phyloP scores from a whole-genome alignment of 2,888 invertebrate genomes.

The Nomada flava region DNA sequence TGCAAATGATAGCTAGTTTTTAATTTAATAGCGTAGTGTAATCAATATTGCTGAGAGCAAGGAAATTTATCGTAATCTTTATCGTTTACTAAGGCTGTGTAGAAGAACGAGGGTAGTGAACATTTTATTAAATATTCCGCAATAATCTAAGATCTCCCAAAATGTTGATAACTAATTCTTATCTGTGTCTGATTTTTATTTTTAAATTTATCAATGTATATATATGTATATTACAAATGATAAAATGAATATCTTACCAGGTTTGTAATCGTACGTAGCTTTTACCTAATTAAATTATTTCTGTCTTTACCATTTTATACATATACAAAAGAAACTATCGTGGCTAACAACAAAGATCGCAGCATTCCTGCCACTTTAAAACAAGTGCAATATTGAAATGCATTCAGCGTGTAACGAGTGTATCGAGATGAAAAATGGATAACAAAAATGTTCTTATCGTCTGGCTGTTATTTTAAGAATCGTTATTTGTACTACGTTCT shows the following conservation, averaged over 20 bases:
- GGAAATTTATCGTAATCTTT: too few relatives aligned
- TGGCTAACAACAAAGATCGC: too few relatives aligned
- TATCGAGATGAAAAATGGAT: neutral
- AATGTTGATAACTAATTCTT: neutral
- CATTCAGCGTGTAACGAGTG: neutral
- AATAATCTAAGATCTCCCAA: neutral
- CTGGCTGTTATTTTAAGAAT: conserved; percentile 13
- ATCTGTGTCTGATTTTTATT: neutral
- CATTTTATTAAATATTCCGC: too few relatives aligned
- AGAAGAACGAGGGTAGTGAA: too few relatives aligned
- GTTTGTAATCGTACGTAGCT: neutral
- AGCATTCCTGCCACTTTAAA: neutral
- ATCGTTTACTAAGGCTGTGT: too few relatives aligned
- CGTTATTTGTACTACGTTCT: conserved; percentile 60
- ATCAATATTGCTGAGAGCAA: too few relatives aligned
- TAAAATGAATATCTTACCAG: neutral
- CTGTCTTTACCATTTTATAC: neutral
- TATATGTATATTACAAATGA: neutral
- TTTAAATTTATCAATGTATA: neutral
- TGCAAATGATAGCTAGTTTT: too few relatives aligned
- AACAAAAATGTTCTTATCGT: neutral
- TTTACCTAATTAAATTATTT: conserved; percentile 6
- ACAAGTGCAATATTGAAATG: neutral
- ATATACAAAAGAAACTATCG: neutral
- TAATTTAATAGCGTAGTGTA: too few relatives aligned